Conservation (phyloP, 2,888 invertebrate species). For the Torymus tubicola region DNA sequence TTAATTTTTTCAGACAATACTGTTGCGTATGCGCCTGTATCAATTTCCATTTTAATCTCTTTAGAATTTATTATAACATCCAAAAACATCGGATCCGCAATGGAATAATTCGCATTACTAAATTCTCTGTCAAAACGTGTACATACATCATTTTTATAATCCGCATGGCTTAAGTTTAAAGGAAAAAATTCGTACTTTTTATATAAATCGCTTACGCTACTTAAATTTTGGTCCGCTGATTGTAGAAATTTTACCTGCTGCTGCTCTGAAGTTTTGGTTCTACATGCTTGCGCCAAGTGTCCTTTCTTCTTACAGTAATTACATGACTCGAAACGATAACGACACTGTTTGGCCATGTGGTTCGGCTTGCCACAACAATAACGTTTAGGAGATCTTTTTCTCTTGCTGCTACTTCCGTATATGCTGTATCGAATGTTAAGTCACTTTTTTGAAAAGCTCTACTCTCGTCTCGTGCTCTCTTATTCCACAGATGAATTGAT, state of each 20-base stretch:
- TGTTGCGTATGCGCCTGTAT: slow-evolving; percentile 47
- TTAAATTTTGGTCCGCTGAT: background rate
- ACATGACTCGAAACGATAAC: slow-evolving; percentile 14
- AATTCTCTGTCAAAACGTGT: no score
- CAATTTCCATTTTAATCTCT: slow-evolving; percentile 35
- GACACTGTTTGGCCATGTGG: background rate
- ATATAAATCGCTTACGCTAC: no score
- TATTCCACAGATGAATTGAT: slow-evolving; percentile 57
- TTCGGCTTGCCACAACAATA: slow-evolving; percentile 13
- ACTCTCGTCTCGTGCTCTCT: slow-evolving; percentile 52
- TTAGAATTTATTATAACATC: slow-evolving; percentile 27
- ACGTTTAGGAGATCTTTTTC: slow-evolving; percentile 45
- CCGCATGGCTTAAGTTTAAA: background rate
- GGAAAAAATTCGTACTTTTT: no score
- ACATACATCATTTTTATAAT: background rate
- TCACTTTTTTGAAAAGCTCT: slow-evolving; percentile 29
- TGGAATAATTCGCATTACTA: no score
- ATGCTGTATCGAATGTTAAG: slow-evolving; percentile 45
- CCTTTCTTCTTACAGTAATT: slow-evolving; percentile 36
- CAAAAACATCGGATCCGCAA: slow-evolving; percentile 51
- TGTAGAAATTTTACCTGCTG: background rate
- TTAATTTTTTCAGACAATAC: background rate
- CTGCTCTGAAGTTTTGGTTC: background rate
- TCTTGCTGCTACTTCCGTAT: slow-evolving; percentile 36
- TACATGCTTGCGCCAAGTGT: slow-evolving; percentile 25